Conservation (phyloP, 2,797 vertebrate genomes). For the Manis crassicaudata region DNA sequence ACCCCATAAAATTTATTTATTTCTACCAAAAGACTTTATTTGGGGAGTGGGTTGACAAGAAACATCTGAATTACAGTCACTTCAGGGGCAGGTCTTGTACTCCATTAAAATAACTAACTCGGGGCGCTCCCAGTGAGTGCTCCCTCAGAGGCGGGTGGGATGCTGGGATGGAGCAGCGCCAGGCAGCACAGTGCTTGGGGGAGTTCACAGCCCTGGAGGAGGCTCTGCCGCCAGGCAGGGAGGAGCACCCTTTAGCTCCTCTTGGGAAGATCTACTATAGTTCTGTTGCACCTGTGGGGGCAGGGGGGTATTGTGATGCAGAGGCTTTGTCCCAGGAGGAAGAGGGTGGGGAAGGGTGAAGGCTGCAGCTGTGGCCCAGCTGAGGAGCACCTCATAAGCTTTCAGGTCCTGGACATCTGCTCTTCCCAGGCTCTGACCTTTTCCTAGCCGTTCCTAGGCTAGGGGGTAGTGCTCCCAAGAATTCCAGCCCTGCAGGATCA, state of each 20-base stretch:
- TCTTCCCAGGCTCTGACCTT: constrained; percentile 34
- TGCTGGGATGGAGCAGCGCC: background rate
- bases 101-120: background rate
- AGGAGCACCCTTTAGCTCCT: background rate
- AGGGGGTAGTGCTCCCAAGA: background rate
- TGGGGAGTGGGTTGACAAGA: constrained; percentile 18
- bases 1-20: constrained; percentile 37
- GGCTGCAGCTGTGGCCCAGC: constrained; percentile 11
- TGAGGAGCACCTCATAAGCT: background rate
- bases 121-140: background rate
- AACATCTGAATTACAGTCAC: background rate
- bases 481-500: background rate
- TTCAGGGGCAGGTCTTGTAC: background rate
- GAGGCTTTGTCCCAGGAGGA: constrained; percentile 24
- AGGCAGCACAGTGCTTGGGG: background rate
- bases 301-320: background rate
- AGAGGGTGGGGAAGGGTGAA: background rate
- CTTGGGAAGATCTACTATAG: background rate
- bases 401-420: background rate
- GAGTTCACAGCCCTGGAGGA: background rate
- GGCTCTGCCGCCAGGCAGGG: background rate
- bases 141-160: background rate
- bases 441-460: background rate
- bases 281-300: background rate
- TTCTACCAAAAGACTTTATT: constrained; percentile 16